Conservation (phyloP, 2,888 invertebrate genomes). For the Caenorhabditis becei region DNA sequence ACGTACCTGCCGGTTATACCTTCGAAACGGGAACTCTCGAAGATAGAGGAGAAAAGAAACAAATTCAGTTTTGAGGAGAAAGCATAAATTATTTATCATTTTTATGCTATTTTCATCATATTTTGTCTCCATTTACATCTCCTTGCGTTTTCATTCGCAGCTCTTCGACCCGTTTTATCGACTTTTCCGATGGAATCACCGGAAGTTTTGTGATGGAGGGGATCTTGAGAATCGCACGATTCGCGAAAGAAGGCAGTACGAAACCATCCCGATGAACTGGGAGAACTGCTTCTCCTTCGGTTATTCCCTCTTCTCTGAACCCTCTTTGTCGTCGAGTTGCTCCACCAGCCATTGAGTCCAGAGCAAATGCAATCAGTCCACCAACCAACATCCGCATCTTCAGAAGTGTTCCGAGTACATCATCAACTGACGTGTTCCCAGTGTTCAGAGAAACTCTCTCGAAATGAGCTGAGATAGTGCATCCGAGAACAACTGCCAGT, state of each 20-base stretch:
- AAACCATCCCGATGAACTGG: constrained; percentile 36
- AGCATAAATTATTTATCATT: constrained; percentile 26
- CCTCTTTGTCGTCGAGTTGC: constrained; percentile 72
- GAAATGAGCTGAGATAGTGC: constrained; percentile 69
- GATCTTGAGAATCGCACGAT: constrained; percentile 38
- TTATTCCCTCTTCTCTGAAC: constrained; percentile 18
- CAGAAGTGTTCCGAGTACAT: constrained; percentile 73
- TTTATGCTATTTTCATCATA: background rate
- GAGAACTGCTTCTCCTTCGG: background rate
- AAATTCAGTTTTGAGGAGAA: constrained; percentile 31
- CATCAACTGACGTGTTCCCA: constrained; percentile 64
- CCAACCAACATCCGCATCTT: constrained; percentile 82
- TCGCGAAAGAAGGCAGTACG: constrained; percentile 34
- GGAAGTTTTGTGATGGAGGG: constrained; percentile 33
- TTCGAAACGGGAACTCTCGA: constrained; percentile 40
- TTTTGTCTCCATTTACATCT: background rate
- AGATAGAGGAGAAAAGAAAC: constrained; percentile 48
- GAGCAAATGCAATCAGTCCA: constrained; percentile 82
- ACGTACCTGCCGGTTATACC: constrained; percentile 47
- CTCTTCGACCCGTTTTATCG: constrained; percentile 31
- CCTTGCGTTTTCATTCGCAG: constrained; percentile 16
- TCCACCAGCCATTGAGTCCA: constrained; percentile 81
- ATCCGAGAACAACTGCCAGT: constrained; percentile 69
- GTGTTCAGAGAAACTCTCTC: constrained; percentile 51
- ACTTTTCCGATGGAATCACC: constrained; percentile 40